A percentile compares a stretch with the other conserved stretches of the same genome.
Conservation (phyloP, 2,113 vertebrate species). For the Balaenoptera acutorostrata region DNA sequence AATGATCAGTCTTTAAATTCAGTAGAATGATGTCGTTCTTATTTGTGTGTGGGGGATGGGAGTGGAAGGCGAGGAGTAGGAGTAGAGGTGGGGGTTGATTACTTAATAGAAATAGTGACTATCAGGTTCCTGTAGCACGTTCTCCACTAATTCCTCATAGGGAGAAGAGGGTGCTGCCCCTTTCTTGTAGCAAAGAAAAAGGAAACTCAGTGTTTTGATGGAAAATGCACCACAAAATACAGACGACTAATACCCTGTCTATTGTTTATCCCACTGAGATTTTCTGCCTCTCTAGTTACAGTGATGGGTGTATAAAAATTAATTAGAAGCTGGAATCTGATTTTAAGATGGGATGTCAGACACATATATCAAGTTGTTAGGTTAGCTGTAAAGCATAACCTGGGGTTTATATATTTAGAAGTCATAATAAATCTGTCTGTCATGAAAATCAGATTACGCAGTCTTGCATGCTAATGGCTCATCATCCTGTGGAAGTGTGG, state of each 20-base stretch:
- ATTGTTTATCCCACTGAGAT: conserved; percentile 67
- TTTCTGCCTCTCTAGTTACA: conserved; percentile 65
- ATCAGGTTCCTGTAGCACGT: neutral
- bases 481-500: neutral
- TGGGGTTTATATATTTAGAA: conserved; percentile 76
- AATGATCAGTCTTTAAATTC: neutral
- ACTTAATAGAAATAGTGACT: neutral
- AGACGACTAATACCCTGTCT: conserved; percentile 3
- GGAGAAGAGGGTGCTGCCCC: neutral
- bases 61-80: neutral
- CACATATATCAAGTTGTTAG: conserved; percentile 74
- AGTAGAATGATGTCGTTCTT: neutral
- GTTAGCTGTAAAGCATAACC: conserved; percentile 74
- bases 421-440: conserved; percentile 76
- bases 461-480: conserved; percentile 58
- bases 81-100: neutral
- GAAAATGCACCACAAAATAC: neutral
- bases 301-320: conserved; percentile 72
- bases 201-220: conserved; percentile 5
- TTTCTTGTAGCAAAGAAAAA: neutral
- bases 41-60: neutral
- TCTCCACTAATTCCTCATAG: neutral
- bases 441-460: conserved; percentile 66
- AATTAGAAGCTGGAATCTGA: conserved; percentile 74
- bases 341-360: conserved; percentile 71